Percentiles rank a stretch among this genome's conserved stretches.
Evolutionary conservation across 2,113 vertebrate species (phyloP).

Genomic region (Arizona elegans): DNA sequence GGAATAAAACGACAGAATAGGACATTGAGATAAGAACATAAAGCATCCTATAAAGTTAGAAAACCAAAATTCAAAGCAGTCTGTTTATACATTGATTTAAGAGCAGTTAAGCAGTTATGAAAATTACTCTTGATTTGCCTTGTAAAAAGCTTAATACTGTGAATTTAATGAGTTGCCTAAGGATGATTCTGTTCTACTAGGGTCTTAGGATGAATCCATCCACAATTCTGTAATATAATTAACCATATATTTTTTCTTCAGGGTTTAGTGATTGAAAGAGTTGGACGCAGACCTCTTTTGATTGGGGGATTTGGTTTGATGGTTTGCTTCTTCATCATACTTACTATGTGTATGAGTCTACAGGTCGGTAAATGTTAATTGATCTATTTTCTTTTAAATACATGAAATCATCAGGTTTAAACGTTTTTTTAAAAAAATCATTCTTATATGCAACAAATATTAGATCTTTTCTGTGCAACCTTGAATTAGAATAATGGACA

Average conservation of each 20-base stretch:
- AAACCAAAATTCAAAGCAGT: background rate
- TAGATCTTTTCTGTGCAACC: background rate
- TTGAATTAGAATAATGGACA: background rate
- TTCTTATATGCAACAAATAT: background rate
- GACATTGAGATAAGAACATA: background rate
- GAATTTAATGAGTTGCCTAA: background rate
- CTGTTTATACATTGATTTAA: background rate
- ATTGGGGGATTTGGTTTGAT: constrained; percentile 90
- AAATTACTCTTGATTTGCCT: background rate
- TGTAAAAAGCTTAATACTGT: background rate
- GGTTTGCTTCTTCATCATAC: constrained; percentile 81
- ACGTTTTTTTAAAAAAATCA: fast-evolving
- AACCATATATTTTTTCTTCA: constrained; percentile 48
- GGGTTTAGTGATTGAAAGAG: constrained; percentile 86
- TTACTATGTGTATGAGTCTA: constrained; percentile 83
- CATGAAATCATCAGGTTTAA: background rate
- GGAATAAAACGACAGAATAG: background rate
- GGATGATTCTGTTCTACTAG: background rate
- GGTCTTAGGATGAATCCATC: background rate
- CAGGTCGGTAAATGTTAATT: constrained; percentile 71
- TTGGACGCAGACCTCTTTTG: constrained; percentile 85
- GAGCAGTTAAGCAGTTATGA: background rate
- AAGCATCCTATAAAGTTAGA: background rate
- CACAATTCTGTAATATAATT: background rate
- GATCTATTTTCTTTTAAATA: background rate